A percentile compares a stretch with the other conserved stretches of the same genome.
These are phyloP conservation scores for Maconellicoccus hirsutus DNA, from an alignment of 1,140 invertebrate genomes.

Conservation along the genomic window DNA sequence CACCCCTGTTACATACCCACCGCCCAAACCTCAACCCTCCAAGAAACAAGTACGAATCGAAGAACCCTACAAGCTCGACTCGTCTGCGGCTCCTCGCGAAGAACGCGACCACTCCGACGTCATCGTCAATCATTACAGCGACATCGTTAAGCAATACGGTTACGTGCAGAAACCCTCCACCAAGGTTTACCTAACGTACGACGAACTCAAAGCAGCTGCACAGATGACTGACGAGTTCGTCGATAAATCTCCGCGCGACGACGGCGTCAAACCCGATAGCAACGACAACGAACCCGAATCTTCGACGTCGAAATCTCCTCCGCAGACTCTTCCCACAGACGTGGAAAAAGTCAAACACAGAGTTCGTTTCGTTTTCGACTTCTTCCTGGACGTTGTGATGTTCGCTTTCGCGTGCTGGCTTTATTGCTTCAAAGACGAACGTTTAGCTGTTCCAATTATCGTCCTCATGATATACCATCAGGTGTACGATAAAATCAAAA, in stretches of 20 bases:
- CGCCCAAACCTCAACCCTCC: neutral
- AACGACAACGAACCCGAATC: neutral
- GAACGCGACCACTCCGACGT: slow-evolving; percentile 40
- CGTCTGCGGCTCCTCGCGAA: neutral
- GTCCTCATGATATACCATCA: slow-evolving; percentile 61
- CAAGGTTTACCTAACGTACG: slow-evolving; percentile 46
- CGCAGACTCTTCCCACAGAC: neutral
- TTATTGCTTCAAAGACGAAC: slow-evolving; percentile 64
- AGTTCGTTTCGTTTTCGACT: neutral
- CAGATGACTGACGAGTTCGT: slow-evolving; percentile 35
- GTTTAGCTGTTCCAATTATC: slow-evolving; percentile 60
- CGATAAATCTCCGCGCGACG: slow-evolving; percentile 48
- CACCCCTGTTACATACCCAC: neutral
- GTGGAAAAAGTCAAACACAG: neutral
- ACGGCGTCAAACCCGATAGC: slow-evolving; percentile 32
- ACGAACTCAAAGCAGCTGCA: slow-evolving; percentile 48
- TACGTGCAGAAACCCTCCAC: slow-evolving; percentile 38
- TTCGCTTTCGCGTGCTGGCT: slow-evolving; percentile 53
- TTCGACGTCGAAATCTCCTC: neutral
- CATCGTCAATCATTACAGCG: slow-evolving; percentile 65
- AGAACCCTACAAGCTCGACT: slow-evolving; percentile 26
- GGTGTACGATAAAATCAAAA: slow-evolving; percentile 45
- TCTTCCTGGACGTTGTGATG: neutral
- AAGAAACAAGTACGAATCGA: slow-evolving; percentile 30
- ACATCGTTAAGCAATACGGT: slow-evolving; percentile 58